phyloP scores from a whole-genome alignment of 2,113 vertebrate species.

The Neotragus moschatus region DNA sequence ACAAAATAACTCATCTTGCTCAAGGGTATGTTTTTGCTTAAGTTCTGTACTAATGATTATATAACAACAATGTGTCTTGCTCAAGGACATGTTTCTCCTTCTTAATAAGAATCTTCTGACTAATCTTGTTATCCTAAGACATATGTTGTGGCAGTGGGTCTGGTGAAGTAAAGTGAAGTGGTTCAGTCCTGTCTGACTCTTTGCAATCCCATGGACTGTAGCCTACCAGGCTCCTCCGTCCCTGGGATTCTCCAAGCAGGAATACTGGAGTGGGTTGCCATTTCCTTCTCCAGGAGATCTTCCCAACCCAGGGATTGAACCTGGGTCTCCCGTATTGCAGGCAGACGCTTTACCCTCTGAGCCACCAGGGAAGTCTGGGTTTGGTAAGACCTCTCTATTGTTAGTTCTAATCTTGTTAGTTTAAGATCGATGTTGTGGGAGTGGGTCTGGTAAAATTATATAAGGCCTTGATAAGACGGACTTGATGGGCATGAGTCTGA shows the following conservation, averaged over 20 bases:
- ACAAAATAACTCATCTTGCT: too few relatives aligned
- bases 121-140: not conserved
- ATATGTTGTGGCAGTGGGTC: not conserved
- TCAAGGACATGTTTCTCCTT: not conserved
- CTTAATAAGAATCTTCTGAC: not conserved
- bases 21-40: too few relatives aligned
- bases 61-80: not conserved
- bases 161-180: too few relatives aligned
- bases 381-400: not conserved
- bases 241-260: not conserved
- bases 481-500: too few relatives aligned
- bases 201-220: not conserved
- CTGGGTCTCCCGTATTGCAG: not conserved
- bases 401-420: not conserved
- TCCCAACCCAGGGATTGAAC: not conserved
- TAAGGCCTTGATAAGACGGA: not conserved
- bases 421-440: not conserved
- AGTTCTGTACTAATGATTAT: not conserved
- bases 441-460: not conserved
- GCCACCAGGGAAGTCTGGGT: not conserved
- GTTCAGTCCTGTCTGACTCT: not conserved
- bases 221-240: not conserved
- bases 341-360: not conserved
- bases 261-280: not conserved
- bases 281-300: not conserved